Evolutionary conservation across 2,888 invertebrate species (phyloP), one percentile per base, ranked within the genome.

Genomic region (Nomada ferruginata): DNA sequence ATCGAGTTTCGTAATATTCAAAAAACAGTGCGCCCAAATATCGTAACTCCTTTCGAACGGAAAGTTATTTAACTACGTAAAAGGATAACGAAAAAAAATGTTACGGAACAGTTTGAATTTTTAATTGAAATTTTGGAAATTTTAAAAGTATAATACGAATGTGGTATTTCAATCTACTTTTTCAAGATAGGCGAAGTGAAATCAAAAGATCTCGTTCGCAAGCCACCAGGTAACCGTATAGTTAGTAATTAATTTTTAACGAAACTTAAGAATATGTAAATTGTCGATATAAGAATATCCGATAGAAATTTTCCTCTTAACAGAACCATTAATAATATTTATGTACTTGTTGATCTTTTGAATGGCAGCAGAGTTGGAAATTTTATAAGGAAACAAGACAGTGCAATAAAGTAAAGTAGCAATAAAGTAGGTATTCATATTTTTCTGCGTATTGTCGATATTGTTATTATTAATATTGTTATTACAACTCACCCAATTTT

Each of bases 401-500:
- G 11, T 44, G 10, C 11, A 10, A 15, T 20, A 23, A 23, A 23
- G 23, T 23, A 23, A 23, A 23, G 23, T 59, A 44, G 52, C 68
- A 65, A 64, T 3, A 55, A 15, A 68, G 44, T 42, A 11, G 57
- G 50, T 11, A 36, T 26, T 63, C 2, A n/a, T 1, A 52, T 52
- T 47, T 52, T 26, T 66, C 10, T 29, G 11, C 4, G 9, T 42
- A 29, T 23, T 52, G 36, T n/a, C 44, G 10, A 44, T 2, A 66
- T 20, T 61, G 10, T 47, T 47, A 4, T 15, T 47, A 13, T 47
- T 47, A 47, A 10, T 47, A 36, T 78, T 64, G 42, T 10, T 15
- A 55, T 42, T 53, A 29, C 36, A 36, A 82, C 96, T 95, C 94
- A 97, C 97, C 95, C 96, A 99, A 94, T 98, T 97, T 76, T 97